These are phyloP conservation scores for Radopholus similis DNA, from an alignment of 1,140 invertebrate genomes.

Conservation along the genomic window DNA sequence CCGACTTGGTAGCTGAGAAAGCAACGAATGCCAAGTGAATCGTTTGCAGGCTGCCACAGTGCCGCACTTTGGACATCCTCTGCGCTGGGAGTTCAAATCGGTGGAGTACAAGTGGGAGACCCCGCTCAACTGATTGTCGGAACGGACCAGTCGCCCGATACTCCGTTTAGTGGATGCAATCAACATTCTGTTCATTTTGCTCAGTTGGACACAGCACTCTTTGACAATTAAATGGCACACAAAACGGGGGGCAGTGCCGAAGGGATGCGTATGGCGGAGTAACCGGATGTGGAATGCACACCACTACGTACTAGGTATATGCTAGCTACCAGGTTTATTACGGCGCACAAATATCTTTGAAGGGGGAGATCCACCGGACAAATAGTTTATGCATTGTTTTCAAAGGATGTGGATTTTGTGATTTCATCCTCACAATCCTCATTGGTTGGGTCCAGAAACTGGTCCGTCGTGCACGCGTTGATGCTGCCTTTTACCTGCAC, in stretches of 20 bases:
- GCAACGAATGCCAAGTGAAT: background rate
- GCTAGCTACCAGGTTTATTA: background rate
- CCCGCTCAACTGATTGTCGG: background rate
- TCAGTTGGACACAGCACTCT: background rate
- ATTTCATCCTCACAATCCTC: background rate
- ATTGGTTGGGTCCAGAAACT: background rate
- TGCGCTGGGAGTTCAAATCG: constrained; percentile 23
- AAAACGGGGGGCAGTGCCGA: background rate
- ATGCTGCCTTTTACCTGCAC: background rate
- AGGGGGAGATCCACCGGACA: background rate
- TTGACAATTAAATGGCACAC: background rate
- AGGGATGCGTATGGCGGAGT: background rate
- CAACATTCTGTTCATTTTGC: background rate
- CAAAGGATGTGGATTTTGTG: background rate
- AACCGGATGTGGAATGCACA: background rate
- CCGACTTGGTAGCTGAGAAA: constrained; percentile 10
- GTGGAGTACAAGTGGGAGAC: constrained; percentile 32
- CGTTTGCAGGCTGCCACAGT: constrained; percentile 18
- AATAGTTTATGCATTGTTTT: background rate
- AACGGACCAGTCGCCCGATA: background rate
- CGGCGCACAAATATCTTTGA: background rate
- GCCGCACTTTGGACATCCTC: constrained; percentile 23
- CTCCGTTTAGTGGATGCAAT: background rate
- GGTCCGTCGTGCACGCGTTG: background rate
- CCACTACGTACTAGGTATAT: too few species aligned